Percentiles rank a stretch among this genome's conserved stretches.
Evolutionary conservation across 2,888 invertebrate species (phyloP).

Genomic region (Microchrysa polita): DNA sequence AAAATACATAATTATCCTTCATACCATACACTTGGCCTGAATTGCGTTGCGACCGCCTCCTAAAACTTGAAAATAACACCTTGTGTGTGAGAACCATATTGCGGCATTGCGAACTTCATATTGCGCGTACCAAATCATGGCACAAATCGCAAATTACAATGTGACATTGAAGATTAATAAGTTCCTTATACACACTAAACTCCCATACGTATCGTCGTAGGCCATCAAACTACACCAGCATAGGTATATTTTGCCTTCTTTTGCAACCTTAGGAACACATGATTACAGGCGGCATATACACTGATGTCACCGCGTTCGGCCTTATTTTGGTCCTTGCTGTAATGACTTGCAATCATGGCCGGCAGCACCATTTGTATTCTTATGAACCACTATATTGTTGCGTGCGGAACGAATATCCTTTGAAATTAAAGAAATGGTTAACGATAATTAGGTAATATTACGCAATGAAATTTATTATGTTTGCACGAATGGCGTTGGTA

Average conservation of each 20-base stretch:
- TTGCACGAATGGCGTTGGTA: neutral
- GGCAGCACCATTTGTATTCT: neutral
- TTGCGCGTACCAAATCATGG: neutral
- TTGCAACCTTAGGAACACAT: neutral
- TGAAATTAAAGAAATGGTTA: neutral
- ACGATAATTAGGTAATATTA: slow-evolving; percentile 10
- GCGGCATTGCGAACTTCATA: too few relatives aligned
- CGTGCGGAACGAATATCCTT: neutral
- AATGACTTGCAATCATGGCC: slow-evolving; percentile 1
- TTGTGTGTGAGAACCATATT: too few relatives aligned
- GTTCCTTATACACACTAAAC: neutral
- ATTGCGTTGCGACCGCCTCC: too few relatives aligned
- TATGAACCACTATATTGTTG: neutral
- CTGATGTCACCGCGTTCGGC: neutral
- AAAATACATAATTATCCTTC: too few relatives aligned
- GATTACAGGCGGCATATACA: neutral
- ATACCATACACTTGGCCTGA: too few relatives aligned
- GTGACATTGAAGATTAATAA: slow-evolving; percentile 8
- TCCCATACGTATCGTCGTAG: neutral
- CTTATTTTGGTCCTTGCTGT: slow-evolving; percentile 1
- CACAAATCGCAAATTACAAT: slow-evolving; percentile 11
- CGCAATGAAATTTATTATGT: neutral
- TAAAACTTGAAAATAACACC: too few relatives aligned
- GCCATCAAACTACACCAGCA: neutral
- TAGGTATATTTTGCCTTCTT: slow-evolving; percentile 2